Base-by-base conservation (phyloP, 1,140 invertebrate species). In the Eueides isabella region DNA sequence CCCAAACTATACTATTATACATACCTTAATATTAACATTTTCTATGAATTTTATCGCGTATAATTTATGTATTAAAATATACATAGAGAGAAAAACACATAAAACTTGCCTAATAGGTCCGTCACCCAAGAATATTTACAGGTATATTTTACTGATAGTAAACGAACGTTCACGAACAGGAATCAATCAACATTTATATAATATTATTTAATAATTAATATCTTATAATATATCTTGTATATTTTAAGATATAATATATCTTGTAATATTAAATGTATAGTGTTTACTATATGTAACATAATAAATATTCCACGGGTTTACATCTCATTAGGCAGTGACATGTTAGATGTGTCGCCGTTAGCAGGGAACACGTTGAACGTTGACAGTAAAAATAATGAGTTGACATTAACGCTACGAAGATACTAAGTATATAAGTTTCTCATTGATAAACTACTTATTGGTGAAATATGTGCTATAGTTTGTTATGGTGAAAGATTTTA, bases 341-440 rank as follows among this genome's bases (percentile, higher is more conserved):
- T 7, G 5, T 55, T 55, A 55, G 23, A 55, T 23, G 12, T 55
- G 19, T 12, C 23, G 19, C 23, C 19, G 48, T 55, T 55, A 55
- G 19, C 48, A n/a, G 26, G 2, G 48, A 55, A 23, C 48, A 9
- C 48, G 48, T 55, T 26, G 23, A 26, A 55, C 19, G 48, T 26
- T 55, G 48, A 55, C 48, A 55, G 48, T 26, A 55, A 55, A 55
- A 55, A 55, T 55, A 55, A 55, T 55, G 48, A 55, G 23, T 19
- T 55, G 2, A 4, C 48, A 55, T 55, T 55, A 55, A 26, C 9
- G 48, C 9, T 26, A 55, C 5, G 48, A 55, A 55, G 19, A 26
- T 55, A 26, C 12, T 26, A 55, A 23, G 6, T 1, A 48, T 48
- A 48, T n/a, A 48, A 23, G 6, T 48, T 48, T 1, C n/a, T n/a